phyloP scores from a whole-genome alignment of 2,797 vertebrate species.

The Hydrophis major region DNA sequence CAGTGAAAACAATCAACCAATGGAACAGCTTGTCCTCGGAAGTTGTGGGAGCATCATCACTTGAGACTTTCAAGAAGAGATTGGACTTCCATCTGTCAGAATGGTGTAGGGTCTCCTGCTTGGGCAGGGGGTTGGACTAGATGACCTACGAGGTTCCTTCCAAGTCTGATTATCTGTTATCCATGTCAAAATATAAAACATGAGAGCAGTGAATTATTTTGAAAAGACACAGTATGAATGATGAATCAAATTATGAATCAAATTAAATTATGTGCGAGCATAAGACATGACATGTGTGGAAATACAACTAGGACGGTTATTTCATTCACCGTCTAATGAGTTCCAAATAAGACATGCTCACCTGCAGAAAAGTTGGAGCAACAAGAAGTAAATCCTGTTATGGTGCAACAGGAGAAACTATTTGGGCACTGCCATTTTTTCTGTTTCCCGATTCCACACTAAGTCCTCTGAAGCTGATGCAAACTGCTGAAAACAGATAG shows the following conservation, averaged over 20 bases:
- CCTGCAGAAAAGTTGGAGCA: background rate
- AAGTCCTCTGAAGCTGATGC: background rate
- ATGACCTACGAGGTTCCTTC: no score
- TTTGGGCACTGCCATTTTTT: background rate
- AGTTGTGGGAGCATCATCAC: no score
- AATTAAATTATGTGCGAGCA: background rate
- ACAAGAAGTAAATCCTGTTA: background rate
- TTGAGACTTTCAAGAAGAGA: no score
- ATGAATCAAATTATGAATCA: background rate
- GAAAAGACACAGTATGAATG: background rate
- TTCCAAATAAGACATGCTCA: background rate
- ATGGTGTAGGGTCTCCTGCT: no score
- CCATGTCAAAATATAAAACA: background rate
- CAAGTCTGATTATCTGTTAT: no score
- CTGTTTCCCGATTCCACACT: background rate
- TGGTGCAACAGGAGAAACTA: background rate
- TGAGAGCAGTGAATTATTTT: background rate
- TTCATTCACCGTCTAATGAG: background rate
- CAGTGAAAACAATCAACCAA: no score
- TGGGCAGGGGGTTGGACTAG: no score
- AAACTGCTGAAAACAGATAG: background rate
- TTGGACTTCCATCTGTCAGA: no score
- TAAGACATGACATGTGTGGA: background rate
- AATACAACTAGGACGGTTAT: background rate
- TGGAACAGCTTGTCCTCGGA: no score